A percentile compares a stretch with the other conserved stretches of the same genome.
These are phyloP conservation scores for Nannoperca australis DNA, from an alignment of 2,797 vertebrate species.

Conservation along the genomic window DNA sequence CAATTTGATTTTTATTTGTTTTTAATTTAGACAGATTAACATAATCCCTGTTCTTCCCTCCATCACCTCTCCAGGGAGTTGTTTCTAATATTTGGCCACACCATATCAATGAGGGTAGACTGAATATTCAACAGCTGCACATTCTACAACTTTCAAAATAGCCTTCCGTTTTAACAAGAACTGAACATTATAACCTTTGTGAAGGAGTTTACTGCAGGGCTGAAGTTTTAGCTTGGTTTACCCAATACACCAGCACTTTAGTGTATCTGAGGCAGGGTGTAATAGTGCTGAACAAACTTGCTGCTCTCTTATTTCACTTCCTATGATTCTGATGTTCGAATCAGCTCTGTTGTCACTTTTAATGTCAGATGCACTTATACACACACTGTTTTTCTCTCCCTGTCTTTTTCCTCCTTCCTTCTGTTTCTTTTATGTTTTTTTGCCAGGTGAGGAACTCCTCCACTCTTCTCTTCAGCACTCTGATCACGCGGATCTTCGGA, in stretches of 20 bases:
- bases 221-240: background rate
- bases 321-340: background rate
- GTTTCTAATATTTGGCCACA: background rate
- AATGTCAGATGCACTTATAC: background rate
- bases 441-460: constrained; percentile 96
- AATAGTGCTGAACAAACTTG: background rate
- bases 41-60: no score
- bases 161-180: background rate
- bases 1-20: background rate
- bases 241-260: background rate
- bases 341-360: background rate
- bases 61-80: background rate
- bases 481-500: constrained; percentile 98
- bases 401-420: background rate
- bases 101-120: background rate
- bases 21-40: background rate
- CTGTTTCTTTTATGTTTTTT: background rate
- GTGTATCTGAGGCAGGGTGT: background rate
- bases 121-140: background rate
- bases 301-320: background rate
- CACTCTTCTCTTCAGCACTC: constrained; percentile 95
- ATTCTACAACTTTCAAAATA: background rate
- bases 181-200: no score
- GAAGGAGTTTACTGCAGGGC: background rate
- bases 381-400: background rate